Evolutionary conservation across 37 sponge, comb jelly and placozoan species (phyloP), one percentile per base, ranked within the genome.

Genomic region (Diacarnus erythraeanus): DNA sequence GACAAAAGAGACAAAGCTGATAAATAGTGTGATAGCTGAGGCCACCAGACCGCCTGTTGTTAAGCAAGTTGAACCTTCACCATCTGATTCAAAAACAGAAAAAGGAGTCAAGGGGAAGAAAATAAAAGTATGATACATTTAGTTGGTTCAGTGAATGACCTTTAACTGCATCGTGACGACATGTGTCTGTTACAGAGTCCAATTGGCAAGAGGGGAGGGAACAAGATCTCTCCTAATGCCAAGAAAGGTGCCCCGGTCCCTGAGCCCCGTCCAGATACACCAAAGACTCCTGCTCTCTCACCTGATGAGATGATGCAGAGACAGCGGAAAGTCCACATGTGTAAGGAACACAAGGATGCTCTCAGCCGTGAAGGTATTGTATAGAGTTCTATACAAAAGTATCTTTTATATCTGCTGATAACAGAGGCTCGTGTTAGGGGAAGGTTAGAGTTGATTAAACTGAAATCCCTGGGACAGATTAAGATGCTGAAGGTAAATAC

Each of bases 351-450:
- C 42, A 58, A 74, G 22, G 81, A 63, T 34, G 86, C 86, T 34
- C 67, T 90, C 21, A 47, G 72, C 38, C 64, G 79, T 31, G 86
- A 91, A 80, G 87, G 91, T 83, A 15, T n/a, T n/a, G n/a, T n/a
- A n/a, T n/a, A n/a, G n/a, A n/a, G n/a, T n/a, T n/a, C n/a, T n/a
- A n/a, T n/a, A n/a, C n/a, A n/a, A n/a, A n/a, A n/a, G n/a, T n/a
- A n/a, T n/a, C n/a, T n/a, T n/a, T n/a, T n/a, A n/a, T n/a, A n/a
- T n/a, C n/a, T n/a, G n/a, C n/a, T n/a, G n/a, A n/a, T 30, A 35
- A 34, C 57, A 85, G 83, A 87, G 38, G 2, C 15, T 22, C 54
- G 67, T 31, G 77, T 82, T 8, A 81, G 77, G 61, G 42, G 25
- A 1, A 57, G 78, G 38, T 66, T 87, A 58, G 57, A 77, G 17